Evolutionary conservation across 1,140 invertebrate genomes (phyloP).

Genomic region (Neodiprion virginianus): DNA sequence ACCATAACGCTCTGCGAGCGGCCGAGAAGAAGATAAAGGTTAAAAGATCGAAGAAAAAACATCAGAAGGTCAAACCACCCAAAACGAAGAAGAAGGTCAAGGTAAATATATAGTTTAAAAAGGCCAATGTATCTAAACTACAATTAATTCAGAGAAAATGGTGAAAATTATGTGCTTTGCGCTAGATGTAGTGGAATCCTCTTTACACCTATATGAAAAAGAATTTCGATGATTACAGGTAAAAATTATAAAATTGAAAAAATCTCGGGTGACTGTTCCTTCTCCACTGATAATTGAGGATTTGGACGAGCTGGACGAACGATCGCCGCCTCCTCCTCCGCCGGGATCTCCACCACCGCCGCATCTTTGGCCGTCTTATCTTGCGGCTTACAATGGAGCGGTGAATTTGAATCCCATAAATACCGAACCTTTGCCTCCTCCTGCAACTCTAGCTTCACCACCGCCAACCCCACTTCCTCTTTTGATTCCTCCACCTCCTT

Average conservation of each 20-base stretch:
- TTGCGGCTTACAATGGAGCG: conserved; percentile 49
- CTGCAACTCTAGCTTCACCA: conserved; percentile 39
- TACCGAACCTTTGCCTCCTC: background rate
- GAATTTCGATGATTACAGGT: conserved; percentile 37
- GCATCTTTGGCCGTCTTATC: conserved; percentile 62
- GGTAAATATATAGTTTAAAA: conserved; percentile 42
- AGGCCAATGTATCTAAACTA: conserved; percentile 19
- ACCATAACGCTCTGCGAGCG: conserved; percentile 35
- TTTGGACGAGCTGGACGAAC: conserved; percentile 61
- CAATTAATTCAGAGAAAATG: conserved; percentile 14
- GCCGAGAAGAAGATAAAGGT: conserved; percentile 61
- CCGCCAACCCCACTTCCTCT: conserved; percentile 57
- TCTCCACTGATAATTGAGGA: conserved; percentile 55
- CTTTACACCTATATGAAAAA: no score
- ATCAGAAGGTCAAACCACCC: conserved; percentile 52
- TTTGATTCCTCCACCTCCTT: conserved; percentile 56
- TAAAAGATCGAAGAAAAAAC: conserved; percentile 59
- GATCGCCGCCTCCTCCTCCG: conserved; percentile 65
- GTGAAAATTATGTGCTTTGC: no score
- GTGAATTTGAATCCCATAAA: conserved; percentile 9
- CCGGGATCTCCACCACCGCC: conserved; percentile 65
- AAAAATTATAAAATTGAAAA: conserved; percentile 54
- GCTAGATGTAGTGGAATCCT: no score
- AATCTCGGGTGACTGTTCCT: conserved; percentile 50
- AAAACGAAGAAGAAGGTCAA: conserved; percentile 65